These are phyloP conservation scores for Netelia inedita DNA, from an alignment of 2,888 invertebrate species.

Conservation along the genomic window DNA sequence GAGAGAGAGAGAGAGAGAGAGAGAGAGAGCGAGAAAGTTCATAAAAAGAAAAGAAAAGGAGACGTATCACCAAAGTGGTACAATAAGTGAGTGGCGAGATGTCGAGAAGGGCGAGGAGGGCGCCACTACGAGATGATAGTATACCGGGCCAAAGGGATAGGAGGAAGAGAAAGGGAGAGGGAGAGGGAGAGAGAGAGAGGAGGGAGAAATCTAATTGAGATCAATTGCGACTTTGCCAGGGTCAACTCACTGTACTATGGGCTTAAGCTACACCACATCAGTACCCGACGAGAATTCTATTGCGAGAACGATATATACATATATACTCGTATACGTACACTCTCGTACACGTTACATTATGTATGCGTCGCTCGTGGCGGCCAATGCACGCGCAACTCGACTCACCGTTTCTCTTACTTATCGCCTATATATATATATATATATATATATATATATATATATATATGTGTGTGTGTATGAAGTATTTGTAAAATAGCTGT, in stretches of 20 bases:
- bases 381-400: slow-evolving; percentile 66
- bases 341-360: slow-evolving; percentile 54
- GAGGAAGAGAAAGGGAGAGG: slow-evolving; percentile 58
- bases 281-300: slow-evolving; percentile 43
- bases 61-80: not conserved
- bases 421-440: slow-evolving; percentile 32
- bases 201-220: slow-evolving; percentile 79
- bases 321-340: slow-evolving; percentile 41
- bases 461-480: not conserved
- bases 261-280: slow-evolving; percentile 49
- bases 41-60: slow-evolving; percentile 14
- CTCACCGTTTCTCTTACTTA: slow-evolving; percentile 46
- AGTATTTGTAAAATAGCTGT: not conserved
- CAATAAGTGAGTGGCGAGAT: not conserved
- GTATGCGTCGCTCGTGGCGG: slow-evolving; percentile 61
- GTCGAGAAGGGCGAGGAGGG: slow-evolving; percentile 46
- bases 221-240: slow-evolving; percentile 84
- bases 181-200: slow-evolving; percentile 37
- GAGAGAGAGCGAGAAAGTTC: not conserved
- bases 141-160: slow-evolving; percentile 4
- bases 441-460: not conserved
- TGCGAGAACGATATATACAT: slow-evolving; percentile 55
- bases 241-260: slow-evolving; percentile 80
- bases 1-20: slow-evolving; percentile 42
- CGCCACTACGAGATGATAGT: slow-evolving; percentile 13